Evolutionary conservation across 1,140 invertebrate species (phyloP).

Genomic region (Drosophila triauraria): DNA sequence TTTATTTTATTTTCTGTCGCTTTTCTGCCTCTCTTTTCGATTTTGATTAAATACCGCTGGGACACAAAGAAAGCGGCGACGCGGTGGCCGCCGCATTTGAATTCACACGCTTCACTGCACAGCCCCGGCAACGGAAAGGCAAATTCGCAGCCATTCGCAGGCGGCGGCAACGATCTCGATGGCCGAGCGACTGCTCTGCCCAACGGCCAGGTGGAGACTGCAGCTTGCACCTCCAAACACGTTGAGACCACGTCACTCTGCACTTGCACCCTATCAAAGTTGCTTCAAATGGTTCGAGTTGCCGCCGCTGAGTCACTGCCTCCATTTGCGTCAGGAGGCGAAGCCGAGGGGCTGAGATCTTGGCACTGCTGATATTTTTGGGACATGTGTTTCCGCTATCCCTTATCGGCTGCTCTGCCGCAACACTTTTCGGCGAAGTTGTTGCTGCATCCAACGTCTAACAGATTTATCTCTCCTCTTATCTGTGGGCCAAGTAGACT

Average conservation of each 20-base stretch:
- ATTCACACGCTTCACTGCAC: conserved; percentile 74
- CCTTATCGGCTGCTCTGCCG: conserved; percentile 19
- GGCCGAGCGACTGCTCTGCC: not conserved
- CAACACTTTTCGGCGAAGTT: conserved; percentile 20
- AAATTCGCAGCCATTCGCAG: conserved; percentile 9
- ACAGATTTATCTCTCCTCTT: conserved; percentile 17
- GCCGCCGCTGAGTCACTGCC: conserved; percentile 18
- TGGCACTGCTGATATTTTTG: conserved; percentile 21
- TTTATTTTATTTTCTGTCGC: conserved; percentile 22
- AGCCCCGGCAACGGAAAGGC: conserved; percentile 23
- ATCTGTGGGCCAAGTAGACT: conserved; percentile 7
- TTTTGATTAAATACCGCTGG: conserved; percentile 63
- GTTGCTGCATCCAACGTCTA: conserved; percentile 22
- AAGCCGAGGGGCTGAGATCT: not conserved
- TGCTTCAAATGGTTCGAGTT: not conserved
- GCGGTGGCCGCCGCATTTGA: conserved; percentile 64
- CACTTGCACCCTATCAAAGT: conserved; percentile 1
- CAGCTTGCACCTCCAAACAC: conserved; percentile 1
- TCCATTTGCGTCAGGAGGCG: conserved; percentile 30
- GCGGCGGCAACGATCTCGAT: conserved; percentile 7
- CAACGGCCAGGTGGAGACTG: not conserved
- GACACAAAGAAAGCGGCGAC: conserved; percentile 70
- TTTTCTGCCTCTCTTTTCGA: conserved; percentile 19
- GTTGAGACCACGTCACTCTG: not conserved
- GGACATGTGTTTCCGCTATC: conserved; percentile 34